A percentile compares a stretch with the other conserved stretches of the same genome.
phyloP scores from a whole-genome alignment of 2,888 invertebrate genomes.

The Aquatica leii region DNA sequence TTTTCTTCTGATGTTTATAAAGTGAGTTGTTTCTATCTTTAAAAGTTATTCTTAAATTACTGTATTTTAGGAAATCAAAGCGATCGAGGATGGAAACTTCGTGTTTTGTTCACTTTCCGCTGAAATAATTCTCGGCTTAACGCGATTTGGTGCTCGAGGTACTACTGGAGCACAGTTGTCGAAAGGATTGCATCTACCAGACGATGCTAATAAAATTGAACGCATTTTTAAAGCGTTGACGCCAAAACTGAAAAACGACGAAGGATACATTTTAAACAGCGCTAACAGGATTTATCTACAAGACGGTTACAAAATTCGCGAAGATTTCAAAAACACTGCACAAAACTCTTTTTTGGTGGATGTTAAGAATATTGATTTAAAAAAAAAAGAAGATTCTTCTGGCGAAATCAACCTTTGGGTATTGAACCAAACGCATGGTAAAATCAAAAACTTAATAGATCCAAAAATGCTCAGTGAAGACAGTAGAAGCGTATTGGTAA shows the following conservation, averaged over 20 bases:
- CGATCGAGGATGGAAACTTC: neutral
- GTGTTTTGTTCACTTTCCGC: constrained; percentile 2
- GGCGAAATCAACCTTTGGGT: constrained; percentile 55
- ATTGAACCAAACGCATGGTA: constrained; percentile 51
- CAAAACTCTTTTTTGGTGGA: neutral
- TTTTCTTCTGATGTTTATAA: neutral
- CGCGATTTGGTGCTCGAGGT: neutral
- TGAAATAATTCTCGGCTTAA: neutral
- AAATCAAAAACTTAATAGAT: constrained; percentile 50
- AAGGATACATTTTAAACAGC: neutral
- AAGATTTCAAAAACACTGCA: neutral
- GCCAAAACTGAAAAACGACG: neutral
- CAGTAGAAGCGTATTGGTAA: constrained; percentile 52
- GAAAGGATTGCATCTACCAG: neutral
- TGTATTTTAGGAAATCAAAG: neutral
- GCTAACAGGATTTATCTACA: constrained; percentile 3
- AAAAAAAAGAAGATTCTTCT: constrained; percentile 39
- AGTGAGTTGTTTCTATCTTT: neutral
- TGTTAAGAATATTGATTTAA: constrained; percentile 4
- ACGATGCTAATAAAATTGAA: neutral
- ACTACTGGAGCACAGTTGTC: neutral
- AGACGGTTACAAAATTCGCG: neutral
- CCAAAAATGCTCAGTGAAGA: constrained; percentile 40
- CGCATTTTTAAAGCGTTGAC: neutral
- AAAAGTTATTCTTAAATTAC: neutral